phyloP scores from a whole-genome alignment of 2,888 invertebrate genomes.

The Malacosoma neustria region DNA sequence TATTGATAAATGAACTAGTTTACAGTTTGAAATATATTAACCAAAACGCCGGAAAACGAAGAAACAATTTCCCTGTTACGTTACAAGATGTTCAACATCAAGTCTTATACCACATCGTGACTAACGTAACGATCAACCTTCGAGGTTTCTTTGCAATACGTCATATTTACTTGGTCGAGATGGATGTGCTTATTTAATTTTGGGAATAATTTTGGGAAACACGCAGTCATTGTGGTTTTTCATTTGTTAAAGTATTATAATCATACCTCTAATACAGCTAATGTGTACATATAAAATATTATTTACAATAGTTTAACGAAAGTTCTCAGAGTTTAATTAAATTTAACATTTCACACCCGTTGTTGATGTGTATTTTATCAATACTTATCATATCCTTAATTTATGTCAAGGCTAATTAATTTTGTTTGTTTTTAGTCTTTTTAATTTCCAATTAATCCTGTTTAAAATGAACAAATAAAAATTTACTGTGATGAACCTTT shows the following conservation, averaged over 20 bases:
- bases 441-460: too few species aligned
- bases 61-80: not conserved
- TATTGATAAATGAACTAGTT: not conserved
- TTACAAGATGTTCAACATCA: not conserved
- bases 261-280: too few species aligned
- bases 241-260: not conserved
- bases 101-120: not conserved
- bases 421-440: too few species aligned
- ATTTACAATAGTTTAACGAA: too few species aligned
- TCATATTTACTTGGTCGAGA: conserved; percentile 7
- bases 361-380: too few species aligned
- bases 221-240: not conserved
- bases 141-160: conserved; percentile 6
- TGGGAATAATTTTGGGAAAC: not conserved
- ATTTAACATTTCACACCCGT: too few species aligned
- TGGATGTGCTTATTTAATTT: not conserved
- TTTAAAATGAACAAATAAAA: too few species aligned
- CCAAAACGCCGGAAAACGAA: not conserved
- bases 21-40: not conserved
- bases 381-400: too few species aligned
- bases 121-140: conserved; percentile 7
- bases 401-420: too few species aligned
- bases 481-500: too few species aligned
- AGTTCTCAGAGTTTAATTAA: too few species aligned
- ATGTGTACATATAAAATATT: too few species aligned